Conservation (phyloP, 2,888 invertebrate species). For the Ectropis crepuscularia region DNA sequence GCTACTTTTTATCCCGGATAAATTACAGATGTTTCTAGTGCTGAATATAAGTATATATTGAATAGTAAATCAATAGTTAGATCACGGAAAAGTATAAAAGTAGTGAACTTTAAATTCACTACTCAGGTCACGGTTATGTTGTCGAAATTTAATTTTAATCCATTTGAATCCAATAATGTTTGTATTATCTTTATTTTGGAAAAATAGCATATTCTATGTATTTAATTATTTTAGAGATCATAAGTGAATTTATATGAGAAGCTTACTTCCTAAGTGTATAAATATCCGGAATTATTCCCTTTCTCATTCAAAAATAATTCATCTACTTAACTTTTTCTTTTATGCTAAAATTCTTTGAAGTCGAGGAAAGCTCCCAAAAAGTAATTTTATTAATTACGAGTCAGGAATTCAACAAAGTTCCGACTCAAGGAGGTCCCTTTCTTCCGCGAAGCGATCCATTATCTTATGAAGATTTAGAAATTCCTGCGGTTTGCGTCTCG, state of each 20-base stretch:
- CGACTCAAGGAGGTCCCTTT: conserved; percentile 79
- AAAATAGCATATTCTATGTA: no score
- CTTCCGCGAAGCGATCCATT: conserved; percentile 81
- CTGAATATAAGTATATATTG: no score
- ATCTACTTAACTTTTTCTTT: conserved; percentile 84
- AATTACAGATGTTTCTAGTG: no score
- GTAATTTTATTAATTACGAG: conserved; percentile 85
- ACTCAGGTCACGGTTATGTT: no score
- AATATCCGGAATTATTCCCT: conserved; percentile 79
- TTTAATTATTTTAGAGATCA: background rate
- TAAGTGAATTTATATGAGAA: conserved; percentile 20
- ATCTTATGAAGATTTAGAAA: conserved; percentile 84
- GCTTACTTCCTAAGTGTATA: conserved; percentile 64
- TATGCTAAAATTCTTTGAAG: conserved; percentile 84
- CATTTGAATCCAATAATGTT: no score
- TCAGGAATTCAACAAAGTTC: conserved; percentile 84
- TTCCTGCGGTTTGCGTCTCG: conserved; percentile 76
- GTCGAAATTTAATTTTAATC: no score
- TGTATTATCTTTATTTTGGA: no score
- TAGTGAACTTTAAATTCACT: no score
- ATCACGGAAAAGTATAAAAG: no score
- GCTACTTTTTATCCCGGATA: no score
- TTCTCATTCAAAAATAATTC: conserved; percentile 83
- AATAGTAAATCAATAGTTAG: no score
- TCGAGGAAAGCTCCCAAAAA: conserved; percentile 83